Evolutionary conservation across 2,113 vertebrate species (phyloP).

Genomic region (Felis chaus): DNA sequence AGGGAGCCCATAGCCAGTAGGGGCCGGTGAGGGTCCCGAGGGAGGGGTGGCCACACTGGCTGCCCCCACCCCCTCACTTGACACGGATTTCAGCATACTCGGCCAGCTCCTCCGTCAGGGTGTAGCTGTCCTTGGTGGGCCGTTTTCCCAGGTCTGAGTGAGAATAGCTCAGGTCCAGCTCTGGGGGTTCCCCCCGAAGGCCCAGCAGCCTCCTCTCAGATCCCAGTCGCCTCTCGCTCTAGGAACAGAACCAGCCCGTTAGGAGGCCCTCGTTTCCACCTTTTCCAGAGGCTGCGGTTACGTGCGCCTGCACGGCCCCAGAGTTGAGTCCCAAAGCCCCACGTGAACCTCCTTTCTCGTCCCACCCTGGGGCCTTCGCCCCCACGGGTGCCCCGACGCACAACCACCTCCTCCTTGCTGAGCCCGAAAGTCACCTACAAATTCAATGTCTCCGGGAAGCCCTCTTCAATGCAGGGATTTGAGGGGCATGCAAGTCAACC

Average conservation of each 20-base stretch:
- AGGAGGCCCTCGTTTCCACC: not conserved
- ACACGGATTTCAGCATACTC: conserved; percentile 84
- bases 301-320: not conserved
- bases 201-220: conserved; percentile 80
- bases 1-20: conserved; percentile 59
- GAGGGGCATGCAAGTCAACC: not conserved
- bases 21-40: conserved; percentile 51
- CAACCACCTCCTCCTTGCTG: not conserved
- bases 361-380: not conserved
- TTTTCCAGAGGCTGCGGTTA: not conserved
- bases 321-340: not conserved
- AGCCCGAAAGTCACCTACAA: not conserved
- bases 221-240: conserved; percentile 75
- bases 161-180: conserved; percentile 82
- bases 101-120: conserved; percentile 83
- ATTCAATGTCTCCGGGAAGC: not conserved
- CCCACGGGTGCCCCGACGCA: rapidly evolving
- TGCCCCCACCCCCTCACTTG: conserved; percentile 74
- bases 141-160: conserved; percentile 82
- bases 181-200: conserved; percentile 74
- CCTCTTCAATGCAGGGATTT: not conserved
- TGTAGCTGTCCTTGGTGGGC: conserved; percentile 83
- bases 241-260: not conserved
- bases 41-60: not conserved
- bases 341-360: not conserved